These are phyloP conservation scores for Dipodomys spectabilis DNA, from an alignment of 2,113 vertebrate genomes.

Conservation along the genomic window DNA sequence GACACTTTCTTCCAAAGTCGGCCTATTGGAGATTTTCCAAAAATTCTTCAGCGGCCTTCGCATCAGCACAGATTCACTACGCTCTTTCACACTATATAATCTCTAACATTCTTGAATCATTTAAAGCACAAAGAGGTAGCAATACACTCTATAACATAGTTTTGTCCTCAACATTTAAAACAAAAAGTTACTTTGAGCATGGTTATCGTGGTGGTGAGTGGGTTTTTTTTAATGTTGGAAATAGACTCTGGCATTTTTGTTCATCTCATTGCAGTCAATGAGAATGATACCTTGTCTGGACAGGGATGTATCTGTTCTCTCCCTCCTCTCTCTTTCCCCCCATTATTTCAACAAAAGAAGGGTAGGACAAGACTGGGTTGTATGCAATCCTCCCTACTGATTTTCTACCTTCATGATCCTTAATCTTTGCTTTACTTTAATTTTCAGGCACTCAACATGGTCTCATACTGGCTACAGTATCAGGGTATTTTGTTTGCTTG, in stretches of 20 bases:
- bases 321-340: background rate
- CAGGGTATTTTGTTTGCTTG: background rate
- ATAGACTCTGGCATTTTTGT: too few species aligned
- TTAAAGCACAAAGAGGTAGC: background rate
- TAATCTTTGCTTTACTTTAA: background rate
- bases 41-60: background rate
- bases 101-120: background rate
- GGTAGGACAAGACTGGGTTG: background rate
- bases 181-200: background rate
- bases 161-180: background rate
- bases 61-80: background rate
- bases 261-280: background rate
- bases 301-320: too few species aligned
- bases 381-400: background rate
- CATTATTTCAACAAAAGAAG: background rate
- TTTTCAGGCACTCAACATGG: background rate
- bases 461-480: background rate
- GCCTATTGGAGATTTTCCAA: background rate
- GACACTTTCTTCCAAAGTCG: background rate
- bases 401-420: background rate
- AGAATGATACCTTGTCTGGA: background rate
- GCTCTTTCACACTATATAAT: background rate
- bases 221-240: background rate
- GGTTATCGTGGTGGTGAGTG: too few species aligned
- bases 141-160: background rate